phyloP scores from a whole-genome alignment of 2,797 vertebrate species.

The Ambastaia sidthimunki region DNA sequence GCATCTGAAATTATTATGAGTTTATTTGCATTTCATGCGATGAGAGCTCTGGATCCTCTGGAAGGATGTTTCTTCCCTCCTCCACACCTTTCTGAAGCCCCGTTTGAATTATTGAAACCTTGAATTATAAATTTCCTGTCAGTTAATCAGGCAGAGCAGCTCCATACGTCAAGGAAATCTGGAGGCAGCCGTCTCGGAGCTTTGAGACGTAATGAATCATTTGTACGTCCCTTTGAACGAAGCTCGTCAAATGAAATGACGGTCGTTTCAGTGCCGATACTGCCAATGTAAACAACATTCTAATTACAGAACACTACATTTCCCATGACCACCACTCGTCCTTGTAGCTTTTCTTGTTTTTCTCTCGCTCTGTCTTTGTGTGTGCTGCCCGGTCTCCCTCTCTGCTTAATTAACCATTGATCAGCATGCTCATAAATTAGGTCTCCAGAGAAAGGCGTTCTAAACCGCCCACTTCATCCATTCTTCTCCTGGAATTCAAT shows the following conservation, averaged over 20 bases:
- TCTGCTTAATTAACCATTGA: constrained; percentile 80
- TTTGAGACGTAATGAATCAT: constrained; percentile 43
- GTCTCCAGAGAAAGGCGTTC: constrained; percentile 64
- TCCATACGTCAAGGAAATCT: constrained; percentile 36
- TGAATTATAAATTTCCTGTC: constrained; percentile 43
- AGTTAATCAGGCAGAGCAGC: constrained; percentile 29
- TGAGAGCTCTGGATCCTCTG: constrained; percentile 30
- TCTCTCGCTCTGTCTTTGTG: constrained; percentile 40
- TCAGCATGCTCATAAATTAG: constrained; percentile 74
- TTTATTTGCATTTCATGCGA: constrained; percentile 58
- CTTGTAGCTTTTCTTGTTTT: constrained; percentile 33
- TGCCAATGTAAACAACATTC: constrained; percentile 23
- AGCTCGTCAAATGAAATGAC: constrained; percentile 33
- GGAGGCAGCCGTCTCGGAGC: constrained; percentile 29
- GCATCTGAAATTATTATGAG: not conserved
- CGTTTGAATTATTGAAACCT: constrained; percentile 45
- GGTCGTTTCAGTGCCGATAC: constrained; percentile 11
- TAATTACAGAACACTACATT: constrained; percentile 41
- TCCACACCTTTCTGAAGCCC: constrained; percentile 25
- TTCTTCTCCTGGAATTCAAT: constrained; percentile 48
- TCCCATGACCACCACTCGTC: constrained; percentile 48
- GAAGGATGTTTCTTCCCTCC: constrained; percentile 8
- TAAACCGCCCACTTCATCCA: constrained; percentile 53
- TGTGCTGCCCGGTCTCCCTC: constrained; percentile 48
- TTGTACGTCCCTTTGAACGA: constrained; percentile 37